A percentile compares a stretch with the other conserved stretches of the same genome.
Evolutionary conservation across 2,888 invertebrate genomes (phyloP).

Genomic region (Clunio marinus): DNA sequence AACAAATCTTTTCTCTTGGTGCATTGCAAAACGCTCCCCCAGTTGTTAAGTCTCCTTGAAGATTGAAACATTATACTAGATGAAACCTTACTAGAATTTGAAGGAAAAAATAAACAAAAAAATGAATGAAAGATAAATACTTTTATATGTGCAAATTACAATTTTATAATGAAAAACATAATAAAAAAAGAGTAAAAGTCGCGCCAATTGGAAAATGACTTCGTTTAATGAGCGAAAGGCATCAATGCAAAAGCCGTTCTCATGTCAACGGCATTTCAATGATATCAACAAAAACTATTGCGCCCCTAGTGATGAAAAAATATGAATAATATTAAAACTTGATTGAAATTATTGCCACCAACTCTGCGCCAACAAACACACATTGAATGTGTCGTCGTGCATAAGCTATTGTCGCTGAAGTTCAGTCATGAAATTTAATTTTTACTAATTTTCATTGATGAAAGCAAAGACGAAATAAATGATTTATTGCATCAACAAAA

Average conservation of each 20-base stretch:
- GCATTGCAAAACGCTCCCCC: background rate
- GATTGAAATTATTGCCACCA: too few relatives aligned
- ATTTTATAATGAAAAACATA: background rate
- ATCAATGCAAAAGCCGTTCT: background rate
- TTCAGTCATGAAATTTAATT: slow-evolving; percentile 1
- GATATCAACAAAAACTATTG: background rate
- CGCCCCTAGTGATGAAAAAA: background rate
- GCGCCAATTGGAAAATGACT: background rate
- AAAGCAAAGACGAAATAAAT: background rate
- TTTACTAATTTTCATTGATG: background rate
- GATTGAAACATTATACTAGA: background rate
- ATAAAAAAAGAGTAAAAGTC: too few relatives aligned
- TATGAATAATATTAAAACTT: too few relatives aligned
- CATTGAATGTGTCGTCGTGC: too few relatives aligned
- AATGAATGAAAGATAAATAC: slow-evolving; percentile 6
- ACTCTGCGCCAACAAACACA: background rate
- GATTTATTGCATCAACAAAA: slow-evolving; percentile 6
- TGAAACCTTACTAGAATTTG: background rate
- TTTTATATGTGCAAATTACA: slow-evolving; percentile 10
- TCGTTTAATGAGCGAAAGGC: background rate
- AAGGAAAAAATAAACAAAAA: background rate
- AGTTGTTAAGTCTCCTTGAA: background rate
- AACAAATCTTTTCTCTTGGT: slow-evolving; percentile 1
- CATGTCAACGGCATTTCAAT: background rate
- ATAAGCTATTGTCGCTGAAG: background rate